Conservation (phyloP, 2,797 vertebrate species). For the Epinephelus awoara region DNA sequence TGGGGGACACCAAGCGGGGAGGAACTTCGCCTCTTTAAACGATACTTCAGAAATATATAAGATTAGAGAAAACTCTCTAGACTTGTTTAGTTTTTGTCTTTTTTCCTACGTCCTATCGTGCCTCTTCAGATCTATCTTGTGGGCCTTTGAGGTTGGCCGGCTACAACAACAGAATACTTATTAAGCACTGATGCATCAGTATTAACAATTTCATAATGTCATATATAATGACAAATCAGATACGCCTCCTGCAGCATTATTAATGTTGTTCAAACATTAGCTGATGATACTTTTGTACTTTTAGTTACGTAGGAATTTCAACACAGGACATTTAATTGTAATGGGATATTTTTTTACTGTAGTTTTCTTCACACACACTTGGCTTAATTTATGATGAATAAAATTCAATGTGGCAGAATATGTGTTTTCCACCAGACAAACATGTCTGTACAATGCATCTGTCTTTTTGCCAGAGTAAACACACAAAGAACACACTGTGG, state of each 20-base stretch:
- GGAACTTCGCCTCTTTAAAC: too few relatives aligned
- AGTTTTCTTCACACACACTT: slow-evolving; percentile 12
- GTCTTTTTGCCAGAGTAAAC: slow-evolving; percentile 5
- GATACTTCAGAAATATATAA: not conserved
- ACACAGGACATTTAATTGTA: not conserved
- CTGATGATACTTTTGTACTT: not conserved
- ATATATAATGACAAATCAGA: not conserved
- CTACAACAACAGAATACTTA: too few relatives aligned
- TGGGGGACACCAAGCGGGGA: too few relatives aligned
- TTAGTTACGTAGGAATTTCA: not conserved
- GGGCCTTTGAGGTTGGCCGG: not conserved
- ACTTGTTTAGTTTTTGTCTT: not conserved
- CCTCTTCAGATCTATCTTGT: not conserved
- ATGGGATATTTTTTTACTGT: not conserved
- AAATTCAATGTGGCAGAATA: not conserved
- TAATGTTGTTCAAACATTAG: not conserved
- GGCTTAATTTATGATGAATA: not conserved
- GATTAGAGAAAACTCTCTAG: not conserved
- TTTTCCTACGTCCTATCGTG: not conserved
- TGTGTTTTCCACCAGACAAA: not conserved
- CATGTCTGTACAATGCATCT: not conserved
- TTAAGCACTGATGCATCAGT: too few relatives aligned
- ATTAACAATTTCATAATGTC: not conserved
- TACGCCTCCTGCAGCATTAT: not conserved
- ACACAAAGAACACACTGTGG: slow-evolving; percentile 22